Evolutionary conservation across 2,797 vertebrate genomes (phyloP).

Genomic region (Liparis tanakae): DNA sequence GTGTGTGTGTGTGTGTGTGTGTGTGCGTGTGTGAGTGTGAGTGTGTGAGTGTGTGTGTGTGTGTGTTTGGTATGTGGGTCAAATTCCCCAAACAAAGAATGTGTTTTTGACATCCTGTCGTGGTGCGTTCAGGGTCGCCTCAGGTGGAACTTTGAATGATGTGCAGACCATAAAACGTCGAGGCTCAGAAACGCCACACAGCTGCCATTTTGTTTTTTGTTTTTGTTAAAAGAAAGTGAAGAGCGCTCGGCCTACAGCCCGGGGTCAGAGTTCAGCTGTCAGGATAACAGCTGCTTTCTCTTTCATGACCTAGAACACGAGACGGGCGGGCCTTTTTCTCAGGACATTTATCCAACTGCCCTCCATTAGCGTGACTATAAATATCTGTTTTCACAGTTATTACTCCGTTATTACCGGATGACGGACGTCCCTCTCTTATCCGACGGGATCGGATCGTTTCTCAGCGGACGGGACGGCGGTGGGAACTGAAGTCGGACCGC

Average conservation of each 20-base stretch:
- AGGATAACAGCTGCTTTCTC: conserved; percentile 18
- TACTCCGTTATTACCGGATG: conserved; percentile 34
- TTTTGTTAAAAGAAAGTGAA: conserved; percentile 16
- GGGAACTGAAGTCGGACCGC: conserved; percentile 22
- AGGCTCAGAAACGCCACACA: conserved; percentile 20
- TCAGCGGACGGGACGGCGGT: conserved; percentile 18
- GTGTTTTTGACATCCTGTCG: not conserved
- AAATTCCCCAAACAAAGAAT: conserved; percentile 15
- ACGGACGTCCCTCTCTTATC: not conserved
- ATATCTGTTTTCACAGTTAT: conserved; percentile 21
- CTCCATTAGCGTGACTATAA: conserved; percentile 16
- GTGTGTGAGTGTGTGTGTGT: not conserved
- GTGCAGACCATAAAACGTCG: not conserved
- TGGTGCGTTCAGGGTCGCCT: conserved; percentile 30
- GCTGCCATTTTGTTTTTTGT: conserved; percentile 54
- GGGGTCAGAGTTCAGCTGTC: conserved; percentile 28
- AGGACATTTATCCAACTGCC: not conserved
- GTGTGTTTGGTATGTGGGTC: conserved; percentile 15
- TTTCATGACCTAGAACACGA: conserved; percentile 4
- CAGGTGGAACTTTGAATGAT: not conserved
- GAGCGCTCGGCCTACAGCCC: not conserved
- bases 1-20: conserved; percentile 21
- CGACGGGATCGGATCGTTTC: conserved; percentile 6
- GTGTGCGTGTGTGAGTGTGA: conserved; percentile 2
- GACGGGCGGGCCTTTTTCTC: conserved; percentile 22